Evolutionary conservation across 2,113 vertebrate genomes (phyloP), one percentile per base, ranked within the genome.

Genomic region (Aramus guarauna): DNA sequence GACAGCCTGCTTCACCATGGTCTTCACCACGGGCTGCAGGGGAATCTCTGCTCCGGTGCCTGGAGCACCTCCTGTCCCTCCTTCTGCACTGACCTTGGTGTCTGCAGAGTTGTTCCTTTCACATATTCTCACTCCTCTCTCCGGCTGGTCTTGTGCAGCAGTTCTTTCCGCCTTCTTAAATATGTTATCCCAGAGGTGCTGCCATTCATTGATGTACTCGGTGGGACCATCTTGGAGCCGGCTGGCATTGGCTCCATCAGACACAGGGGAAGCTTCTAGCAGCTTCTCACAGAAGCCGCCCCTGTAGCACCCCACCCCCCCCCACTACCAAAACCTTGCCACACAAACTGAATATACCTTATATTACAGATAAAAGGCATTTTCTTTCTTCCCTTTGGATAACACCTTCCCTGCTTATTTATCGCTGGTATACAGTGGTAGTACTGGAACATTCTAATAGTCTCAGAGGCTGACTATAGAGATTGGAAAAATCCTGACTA

Each of bases 221-320:
- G 41, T 5, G 0, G 13, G 32, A 29, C 55, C 2, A 0, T 12
- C 55, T 12, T 47, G 10, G 45, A 39, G 29, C 20, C 0, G 0
- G 0, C 15, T 39, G 75, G 45, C 6, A 15, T 15, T 50, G 58
- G 27, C 29, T 63, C 27, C 16, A 1, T 39, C 3, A 2, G 12
- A 34, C 39, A 36, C 1, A 3, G 11, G 19, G 24, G 39, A 67
- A 55, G 15, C 39, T 67, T 45, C 39, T 36, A 3, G 19, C 15
- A 67, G 4, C 48, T 66, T 22, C 60, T 80, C 39, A 66, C 6
- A 29, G 32, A 66, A 55, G 24, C 19, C 30, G 45, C 6, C 45
- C 29, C 21, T 34, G 63, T 11, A 69, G 53, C 15, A 41, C 12
- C 8, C 6, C 8, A 5, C 5, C 43, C 43, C 43, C 13, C 15